Conservation (phyloP, 2,113 vertebrate genomes). For the Silurus meridionalis region DNA sequence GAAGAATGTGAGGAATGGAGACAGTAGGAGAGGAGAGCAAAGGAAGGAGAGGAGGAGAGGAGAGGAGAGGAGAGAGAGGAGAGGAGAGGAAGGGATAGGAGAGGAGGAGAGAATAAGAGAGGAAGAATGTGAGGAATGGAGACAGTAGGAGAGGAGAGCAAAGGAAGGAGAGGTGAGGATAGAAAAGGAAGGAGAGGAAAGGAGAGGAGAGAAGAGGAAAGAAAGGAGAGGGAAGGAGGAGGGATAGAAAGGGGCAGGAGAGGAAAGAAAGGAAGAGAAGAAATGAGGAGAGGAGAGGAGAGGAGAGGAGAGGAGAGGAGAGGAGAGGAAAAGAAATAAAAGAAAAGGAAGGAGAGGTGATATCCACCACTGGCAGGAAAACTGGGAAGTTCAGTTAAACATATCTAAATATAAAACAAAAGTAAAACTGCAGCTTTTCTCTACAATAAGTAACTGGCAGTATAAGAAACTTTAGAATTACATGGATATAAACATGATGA, state of each 20-base stretch:
- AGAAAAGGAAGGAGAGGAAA: too few species aligned
- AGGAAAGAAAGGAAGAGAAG: not conserved
- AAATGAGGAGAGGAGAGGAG: not conserved
- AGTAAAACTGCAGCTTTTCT: slow-evolving; percentile 45
- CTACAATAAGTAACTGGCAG: slow-evolving; percentile 40
- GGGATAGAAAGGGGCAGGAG: too few species aligned
- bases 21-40: not conserved
- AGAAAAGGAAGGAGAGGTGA: too few species aligned
- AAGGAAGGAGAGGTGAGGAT: too few species aligned
- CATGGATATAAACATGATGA: not conserved
- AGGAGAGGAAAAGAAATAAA: not conserved
- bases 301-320: not conserved
- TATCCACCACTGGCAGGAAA: slow-evolving; percentile 27
- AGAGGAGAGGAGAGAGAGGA: too few species aligned
- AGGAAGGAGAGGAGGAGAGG: too few species aligned
- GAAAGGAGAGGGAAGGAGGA: too few species aligned
- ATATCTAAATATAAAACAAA: slow-evolving; percentile 28
- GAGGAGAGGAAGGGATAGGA: too few species aligned
- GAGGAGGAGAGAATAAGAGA: not conserved
- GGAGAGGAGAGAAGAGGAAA: too few species aligned
- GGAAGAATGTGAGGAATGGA: too few species aligned
- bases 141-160: not conserved
- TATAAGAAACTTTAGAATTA: not conserved
- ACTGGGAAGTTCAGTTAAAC: slow-evolving; percentile 49
- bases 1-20: too few species aligned